Base-by-base conservation (phyloP, 2,113 vertebrate genomes). In the Crotalus horridus region DNA sequence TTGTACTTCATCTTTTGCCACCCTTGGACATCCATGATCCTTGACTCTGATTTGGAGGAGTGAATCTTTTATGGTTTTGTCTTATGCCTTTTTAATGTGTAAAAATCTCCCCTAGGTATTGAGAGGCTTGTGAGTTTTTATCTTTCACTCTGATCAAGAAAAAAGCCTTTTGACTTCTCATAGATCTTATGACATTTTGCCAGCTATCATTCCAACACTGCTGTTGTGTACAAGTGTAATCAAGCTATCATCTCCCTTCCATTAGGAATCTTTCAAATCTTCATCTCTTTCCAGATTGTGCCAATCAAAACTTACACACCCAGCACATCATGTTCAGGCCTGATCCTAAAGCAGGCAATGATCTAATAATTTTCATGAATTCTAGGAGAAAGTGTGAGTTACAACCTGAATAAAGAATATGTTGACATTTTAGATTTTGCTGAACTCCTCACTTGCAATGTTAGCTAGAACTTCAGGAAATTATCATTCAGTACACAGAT, bases 291-390 rank as follows among this genome's bases (percentile, higher is more conserved):
- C 39, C 53, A 92, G 56, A 87, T 64, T 86, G 33, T 69, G 74
- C 90, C 90, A 91, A 89, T 89, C 55, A 89, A 91, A 91, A 91
- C 54, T 93, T 55, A 87, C 90, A 92, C 46, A 55, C 87, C 90
- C 87, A 86, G 29, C 15, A 53, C 13, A 54, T 94, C 93, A 89
- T 54, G 93, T 61, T 69, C 56, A 64, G 90, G 56, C 87, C 88
- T 89, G 90, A 91, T 85, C 54, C 46, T 54, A 53, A 59, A 93
- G 21, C 39, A 26, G n/a, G n/a, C 53, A 56, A 91, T 88, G 53
- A 59, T 1, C 69, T 26, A 93, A 74, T 46, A 43, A 20, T 33
- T 64, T 56, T 89, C 90, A 87, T 55, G 88, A 85, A 24, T 53
- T 88, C 9, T 81, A 88, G 26, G 53, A 59, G 89, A 21, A 92